phyloP scores from a whole-genome alignment of 1,140 invertebrate genomes.

The Galleria mellonella region DNA sequence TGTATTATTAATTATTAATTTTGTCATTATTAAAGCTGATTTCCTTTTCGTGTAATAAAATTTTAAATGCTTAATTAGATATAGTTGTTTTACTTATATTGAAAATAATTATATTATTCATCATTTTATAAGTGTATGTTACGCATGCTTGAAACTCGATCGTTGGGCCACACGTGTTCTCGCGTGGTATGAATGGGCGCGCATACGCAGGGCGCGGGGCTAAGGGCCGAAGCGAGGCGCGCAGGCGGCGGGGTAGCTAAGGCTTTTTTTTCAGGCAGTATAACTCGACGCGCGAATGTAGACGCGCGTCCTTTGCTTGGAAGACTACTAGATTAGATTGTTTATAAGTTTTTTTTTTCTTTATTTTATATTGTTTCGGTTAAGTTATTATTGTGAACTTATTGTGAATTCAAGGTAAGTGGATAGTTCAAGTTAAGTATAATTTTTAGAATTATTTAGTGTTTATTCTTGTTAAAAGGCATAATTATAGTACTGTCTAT shows the following conservation, averaged over 20 bases:
- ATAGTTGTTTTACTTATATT: too few species aligned
- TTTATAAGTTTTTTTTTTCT: neutral
- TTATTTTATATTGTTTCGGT: neutral
- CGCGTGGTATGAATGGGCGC: slow-evolving; percentile 55
- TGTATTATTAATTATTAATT: too few species aligned
- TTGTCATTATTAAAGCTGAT: too few species aligned
- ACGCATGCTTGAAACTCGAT: slow-evolving; percentile 16
- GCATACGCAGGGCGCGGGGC: slow-evolving; percentile 20
- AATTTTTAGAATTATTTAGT: neutral
- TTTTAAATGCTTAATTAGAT: too few species aligned
- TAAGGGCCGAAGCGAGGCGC: slow-evolving; percentile 24
- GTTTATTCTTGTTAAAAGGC: neutral
- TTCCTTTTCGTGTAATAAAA: too few species aligned
- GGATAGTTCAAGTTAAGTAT: neutral
- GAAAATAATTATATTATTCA: too few species aligned
- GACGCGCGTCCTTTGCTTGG: slow-evolving; percentile 33
- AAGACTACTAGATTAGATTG: neutral
- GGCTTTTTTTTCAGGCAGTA: slow-evolving; percentile 70
- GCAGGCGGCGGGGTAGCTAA: slow-evolving; percentile 29
- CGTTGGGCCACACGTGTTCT: slow-evolving; percentile 55
- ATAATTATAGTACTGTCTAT: too few species aligned
- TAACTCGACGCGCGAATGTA: slow-evolving; percentile 28
- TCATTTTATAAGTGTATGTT: neutral
- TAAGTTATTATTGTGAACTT: too few species aligned
- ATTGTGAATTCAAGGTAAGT: too few species aligned